Percentiles rank a stretch among this genome's conserved stretches.
phyloP scores from a whole-genome alignment of 2,113 vertebrate species.

The Rhynchomys soricoides region DNA sequence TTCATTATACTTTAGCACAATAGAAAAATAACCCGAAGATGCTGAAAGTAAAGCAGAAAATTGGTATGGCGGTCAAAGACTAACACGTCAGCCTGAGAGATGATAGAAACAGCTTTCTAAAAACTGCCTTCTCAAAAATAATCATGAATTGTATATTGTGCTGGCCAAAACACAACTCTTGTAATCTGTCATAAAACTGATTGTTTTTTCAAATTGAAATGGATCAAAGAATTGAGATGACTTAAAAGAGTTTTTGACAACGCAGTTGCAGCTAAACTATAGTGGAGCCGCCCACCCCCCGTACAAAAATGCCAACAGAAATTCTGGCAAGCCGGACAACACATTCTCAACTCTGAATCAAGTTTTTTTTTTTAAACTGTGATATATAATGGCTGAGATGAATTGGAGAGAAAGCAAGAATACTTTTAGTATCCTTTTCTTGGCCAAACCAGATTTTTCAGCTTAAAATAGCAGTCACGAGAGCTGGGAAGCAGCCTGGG shows the following conservation, averaged over 20 bases:
- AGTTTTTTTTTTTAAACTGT: constrained; percentile 7
- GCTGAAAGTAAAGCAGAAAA: constrained; percentile 48
- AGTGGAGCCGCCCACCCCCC: neutral
- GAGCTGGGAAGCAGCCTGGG: neutral
- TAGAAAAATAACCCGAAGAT: neutral
- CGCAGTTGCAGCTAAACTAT: constrained; percentile 22
- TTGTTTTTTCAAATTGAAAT: constrained; percentile 39
- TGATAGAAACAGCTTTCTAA: constrained; percentile 44
- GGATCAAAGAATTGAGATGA: constrained; percentile 44
- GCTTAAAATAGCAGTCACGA: neutral
- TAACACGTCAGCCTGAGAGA: constrained; percentile 25
- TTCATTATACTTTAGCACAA: constrained; percentile 45
- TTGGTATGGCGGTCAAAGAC: constrained; percentile 28
- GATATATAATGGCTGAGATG: neutral
- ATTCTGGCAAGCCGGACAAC: constrained; percentile 9
- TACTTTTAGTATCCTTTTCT: neutral
- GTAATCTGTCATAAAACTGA: neutral
- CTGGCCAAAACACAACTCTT: constrained; percentile 54
- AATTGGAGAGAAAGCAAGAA: constrained; percentile 17
- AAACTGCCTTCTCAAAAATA: constrained; percentile 43
- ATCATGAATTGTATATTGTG: constrained; percentile 40
- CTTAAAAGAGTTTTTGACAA: constrained; percentile 47
- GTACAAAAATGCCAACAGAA: constrained; percentile 24
- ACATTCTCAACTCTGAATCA: constrained; percentile 13
- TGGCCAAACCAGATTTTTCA: constrained; percentile 34